Evolutionary conservation across 2,113 vertebrate genomes (phyloP).

Genomic region (Helogale parvula): DNA sequence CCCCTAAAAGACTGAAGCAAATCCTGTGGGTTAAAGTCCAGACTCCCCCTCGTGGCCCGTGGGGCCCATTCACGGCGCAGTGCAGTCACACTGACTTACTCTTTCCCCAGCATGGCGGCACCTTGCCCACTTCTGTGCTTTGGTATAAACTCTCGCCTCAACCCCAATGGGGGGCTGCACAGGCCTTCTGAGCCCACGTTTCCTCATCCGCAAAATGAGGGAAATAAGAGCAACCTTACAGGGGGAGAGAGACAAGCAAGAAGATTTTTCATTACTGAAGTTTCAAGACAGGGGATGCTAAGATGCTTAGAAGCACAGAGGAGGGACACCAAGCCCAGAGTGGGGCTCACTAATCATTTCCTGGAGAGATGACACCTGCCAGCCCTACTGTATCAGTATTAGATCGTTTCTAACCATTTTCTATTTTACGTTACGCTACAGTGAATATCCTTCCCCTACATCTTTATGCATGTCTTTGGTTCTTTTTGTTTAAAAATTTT

Average conservation of each 20-base stretch:
- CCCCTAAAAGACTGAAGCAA: background rate
- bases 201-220: background rate
- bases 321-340: background rate
- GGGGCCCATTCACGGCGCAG: background rate
- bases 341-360: background rate
- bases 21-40: background rate
- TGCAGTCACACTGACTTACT: background rate
- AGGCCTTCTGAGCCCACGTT: background rate
- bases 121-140: background rate
- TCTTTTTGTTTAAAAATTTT: background rate
- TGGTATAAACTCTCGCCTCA: background rate
- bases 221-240: background rate
- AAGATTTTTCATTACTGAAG: background rate
- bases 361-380: background rate
- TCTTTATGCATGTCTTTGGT: background rate
- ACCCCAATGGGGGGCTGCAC: fast-evolving
- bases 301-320: background rate
- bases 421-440: background rate
- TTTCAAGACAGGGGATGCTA: background rate
- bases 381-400: background rate
- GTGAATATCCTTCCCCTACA: background rate
- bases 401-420: background rate
- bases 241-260: background rate
- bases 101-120: background rate
- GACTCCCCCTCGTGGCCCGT: background rate